phyloP scores from a whole-genome alignment of 2,797 vertebrate genomes.

The Nasua narica region DNA sequence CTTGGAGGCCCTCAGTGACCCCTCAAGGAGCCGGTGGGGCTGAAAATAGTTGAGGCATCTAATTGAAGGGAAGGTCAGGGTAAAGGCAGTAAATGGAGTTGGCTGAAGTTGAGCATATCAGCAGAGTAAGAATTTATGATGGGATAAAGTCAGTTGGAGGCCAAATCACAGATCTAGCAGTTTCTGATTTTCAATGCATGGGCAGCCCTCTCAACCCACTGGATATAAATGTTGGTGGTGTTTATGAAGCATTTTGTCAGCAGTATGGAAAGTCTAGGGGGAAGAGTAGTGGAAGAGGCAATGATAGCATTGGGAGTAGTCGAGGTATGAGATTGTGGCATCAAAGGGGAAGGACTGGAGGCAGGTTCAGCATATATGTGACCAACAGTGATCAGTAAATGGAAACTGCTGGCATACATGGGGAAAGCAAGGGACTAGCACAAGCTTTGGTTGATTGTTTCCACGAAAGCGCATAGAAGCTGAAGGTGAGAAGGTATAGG shows the following conservation, averaged over 20 bases:
- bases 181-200: neutral
- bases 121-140: neutral
- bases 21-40: neutral
- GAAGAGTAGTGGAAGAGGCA: neutral
- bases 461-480: neutral
- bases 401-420: neutral
- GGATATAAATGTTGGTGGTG: neutral
- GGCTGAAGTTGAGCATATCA: neutral
- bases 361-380: neutral
- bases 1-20: neutral
- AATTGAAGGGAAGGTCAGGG: neutral
- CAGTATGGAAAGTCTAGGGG: neutral
- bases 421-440: neutral
- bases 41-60: neutral
- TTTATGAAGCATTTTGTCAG: neutral
- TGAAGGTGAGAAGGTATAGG: neutral
- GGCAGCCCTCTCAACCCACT: neutral
- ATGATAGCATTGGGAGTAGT: neutral
- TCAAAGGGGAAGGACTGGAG: neutral
- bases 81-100: neutral
- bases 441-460: neutral
- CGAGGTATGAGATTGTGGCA: neutral
- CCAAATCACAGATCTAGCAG: neutral
- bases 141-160: neutral
- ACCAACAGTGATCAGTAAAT: neutral